These are phyloP conservation scores for Pollenia labialis DNA, from an alignment of 2,888 invertebrate genomes.

Conservation along the genomic window DNA sequence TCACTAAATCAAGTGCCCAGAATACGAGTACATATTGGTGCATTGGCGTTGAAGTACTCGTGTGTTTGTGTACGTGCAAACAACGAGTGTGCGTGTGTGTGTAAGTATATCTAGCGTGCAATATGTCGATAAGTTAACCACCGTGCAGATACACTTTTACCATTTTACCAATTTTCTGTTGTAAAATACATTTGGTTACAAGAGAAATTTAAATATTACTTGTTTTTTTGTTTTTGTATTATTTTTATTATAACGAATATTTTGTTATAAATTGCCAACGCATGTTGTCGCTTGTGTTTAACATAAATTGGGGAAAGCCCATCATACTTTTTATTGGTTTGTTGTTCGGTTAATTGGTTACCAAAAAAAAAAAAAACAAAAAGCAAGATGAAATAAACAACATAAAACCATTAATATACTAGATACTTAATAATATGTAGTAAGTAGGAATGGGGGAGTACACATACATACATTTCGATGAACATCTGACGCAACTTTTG, in stretches of 20 bases:
- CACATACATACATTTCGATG: neutral
- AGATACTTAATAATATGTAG: neutral
- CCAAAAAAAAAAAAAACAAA: conserved; percentile 43
- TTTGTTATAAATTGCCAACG: conserved; percentile 67
- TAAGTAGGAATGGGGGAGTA: neutral
- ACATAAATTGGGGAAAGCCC: conserved; percentile 56
- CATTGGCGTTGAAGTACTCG: neutral
- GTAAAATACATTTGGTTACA: conserved; percentile 21
- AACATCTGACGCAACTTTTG: conserved; percentile 9
- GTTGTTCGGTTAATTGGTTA: conserved; percentile 71
- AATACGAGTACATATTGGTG: neutral
- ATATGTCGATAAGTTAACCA: conserved; percentile 72
- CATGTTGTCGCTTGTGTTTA: conserved; percentile 68
- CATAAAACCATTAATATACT: conserved; percentile 52
- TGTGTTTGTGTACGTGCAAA: neutral
- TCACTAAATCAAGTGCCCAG: neutral
- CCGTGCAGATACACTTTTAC: conserved; percentile 27
- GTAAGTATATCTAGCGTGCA: conserved; percentile 53
- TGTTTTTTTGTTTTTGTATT: neutral
- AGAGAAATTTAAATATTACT: conserved; percentile 68
- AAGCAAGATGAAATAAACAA: conserved; percentile 49
- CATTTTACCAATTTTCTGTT: conserved; percentile 8
- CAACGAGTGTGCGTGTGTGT: conserved; percentile 26
- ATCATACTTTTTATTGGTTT: conserved; percentile 21
- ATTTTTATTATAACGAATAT: conserved; percentile 58